phyloP scores from a whole-genome alignment of 1,140 invertebrate species.

The Metopolophium dirhodum region DNA sequence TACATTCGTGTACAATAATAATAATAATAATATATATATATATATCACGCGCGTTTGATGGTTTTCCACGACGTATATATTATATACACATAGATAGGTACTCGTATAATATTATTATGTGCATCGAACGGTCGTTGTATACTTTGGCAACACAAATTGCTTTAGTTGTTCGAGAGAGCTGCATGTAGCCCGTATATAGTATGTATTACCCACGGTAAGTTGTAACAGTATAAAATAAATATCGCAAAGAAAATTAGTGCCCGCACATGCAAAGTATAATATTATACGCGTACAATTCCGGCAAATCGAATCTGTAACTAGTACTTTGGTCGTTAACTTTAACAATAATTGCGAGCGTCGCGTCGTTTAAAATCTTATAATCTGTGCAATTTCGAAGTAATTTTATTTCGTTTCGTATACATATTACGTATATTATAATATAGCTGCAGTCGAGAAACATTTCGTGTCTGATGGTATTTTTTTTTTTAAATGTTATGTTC shows the following conservation, averaged over 20 bases:
- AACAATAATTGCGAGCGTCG: conserved; percentile 9
- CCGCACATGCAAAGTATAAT: neutral
- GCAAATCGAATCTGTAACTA: conserved; percentile 26
- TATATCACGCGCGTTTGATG: neutral
- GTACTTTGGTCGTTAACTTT: conserved; percentile 19
- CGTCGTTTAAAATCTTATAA: conserved; percentile 22
- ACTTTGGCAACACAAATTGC: neutral
- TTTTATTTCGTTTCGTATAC: conserved; percentile 16
- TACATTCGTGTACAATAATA: neutral
- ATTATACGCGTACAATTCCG: neutral
- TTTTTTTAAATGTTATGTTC: neutral
- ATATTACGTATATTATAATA: neutral
- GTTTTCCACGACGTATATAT: neutral
- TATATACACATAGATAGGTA: no score
- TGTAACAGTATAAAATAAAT: neutral
- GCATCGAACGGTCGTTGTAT: neutral
- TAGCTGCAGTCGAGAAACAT: neutral
- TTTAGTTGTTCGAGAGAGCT: neutral
- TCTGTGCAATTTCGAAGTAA: neutral
- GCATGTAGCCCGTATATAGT: neutral
- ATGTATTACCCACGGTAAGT: neutral
- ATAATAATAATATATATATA: neutral
- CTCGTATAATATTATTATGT: neutral
- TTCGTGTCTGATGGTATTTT: neutral
- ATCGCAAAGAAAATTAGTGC: neutral